Evolutionary conservation across 2,113 vertebrate species (phyloP), one percentile per base, ranked within the genome.

Genomic region (Burhinus oedicnemus): DNA sequence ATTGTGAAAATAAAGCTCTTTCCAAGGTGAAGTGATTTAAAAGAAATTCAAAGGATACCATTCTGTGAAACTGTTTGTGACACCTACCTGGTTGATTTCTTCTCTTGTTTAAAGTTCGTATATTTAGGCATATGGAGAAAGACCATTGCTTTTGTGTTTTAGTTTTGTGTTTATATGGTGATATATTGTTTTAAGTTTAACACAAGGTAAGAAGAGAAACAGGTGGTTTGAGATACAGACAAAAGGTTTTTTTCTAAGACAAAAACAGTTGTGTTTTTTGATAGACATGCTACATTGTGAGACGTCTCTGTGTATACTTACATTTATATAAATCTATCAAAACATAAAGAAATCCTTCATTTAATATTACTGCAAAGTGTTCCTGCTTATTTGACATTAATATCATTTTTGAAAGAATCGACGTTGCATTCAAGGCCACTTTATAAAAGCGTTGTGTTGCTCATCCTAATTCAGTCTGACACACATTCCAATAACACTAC

Each of bases 391-490:
- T 98, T 98, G 98, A 98, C 98, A 97, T 98, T 98, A 98, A 97
- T 98, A 98, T 98, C 97, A 97, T 98, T 98, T 99, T 98, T 98
- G 97, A 98, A 98, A 98, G 97, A 97, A 96, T 98, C 88, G 90
- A 97, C 95, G 96, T 97, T 97, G 96, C 98, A 93, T 98, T 98
- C 98, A 98, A 98, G 98, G 98, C 98, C 96, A 96, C 98, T 98
- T 98, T 98, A 98, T 98, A 98, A 99, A 98, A 98, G 98, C 96
- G 58, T 98, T 98, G 97, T 95, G 96, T 97, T 98, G 97, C 97
- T 98, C 97, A 95, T 98, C 98, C 98, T 99, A 99, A 99, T 98
- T 98, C 98, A 98, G 98, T 95, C 98, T 99, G 98, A 99, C 98
- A 99, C 97, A 95, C 98, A 98, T 98, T 99, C 98, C 98, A 98